Evolutionary conservation across 2,797 vertebrate species (phyloP).

Genomic region (Anomalospiza imberbis): DNA sequence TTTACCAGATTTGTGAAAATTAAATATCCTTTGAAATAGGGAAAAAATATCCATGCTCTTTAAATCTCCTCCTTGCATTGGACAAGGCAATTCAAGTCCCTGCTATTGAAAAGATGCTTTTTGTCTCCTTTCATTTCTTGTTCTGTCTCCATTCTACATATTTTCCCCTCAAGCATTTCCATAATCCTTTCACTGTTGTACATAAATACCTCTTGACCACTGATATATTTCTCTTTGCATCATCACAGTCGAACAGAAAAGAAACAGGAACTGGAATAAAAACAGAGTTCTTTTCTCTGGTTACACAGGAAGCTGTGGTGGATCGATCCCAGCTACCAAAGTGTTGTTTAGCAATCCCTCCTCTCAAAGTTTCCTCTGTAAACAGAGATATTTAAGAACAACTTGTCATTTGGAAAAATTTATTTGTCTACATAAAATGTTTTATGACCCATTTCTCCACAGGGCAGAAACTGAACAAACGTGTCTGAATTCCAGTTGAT

Average conservation of each 20-base stretch:
- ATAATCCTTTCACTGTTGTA: not conserved
- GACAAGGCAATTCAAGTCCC: not conserved
- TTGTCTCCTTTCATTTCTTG: not conserved
- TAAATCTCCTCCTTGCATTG: not conserved
- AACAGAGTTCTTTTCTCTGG: not conserved
- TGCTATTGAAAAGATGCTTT: not conserved
- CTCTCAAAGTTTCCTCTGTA: constrained; percentile 8
- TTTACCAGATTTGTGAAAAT: not conserved
- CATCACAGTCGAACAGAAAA: not conserved
- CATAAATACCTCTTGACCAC: not conserved
- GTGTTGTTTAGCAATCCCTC: not conserved
- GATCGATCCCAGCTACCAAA: not conserved
- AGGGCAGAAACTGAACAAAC: not conserved
- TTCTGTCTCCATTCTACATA: not conserved
- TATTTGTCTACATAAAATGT: not conserved
- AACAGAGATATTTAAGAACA: not conserved
- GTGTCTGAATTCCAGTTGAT: not conserved
- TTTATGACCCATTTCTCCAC: constrained; percentile 15
- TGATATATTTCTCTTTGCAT: not conserved
- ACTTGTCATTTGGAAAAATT: constrained; percentile 26
- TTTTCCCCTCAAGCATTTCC: not conserved
- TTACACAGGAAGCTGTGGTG: not conserved
- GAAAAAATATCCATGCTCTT: not conserved
- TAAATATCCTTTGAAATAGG: not conserved
- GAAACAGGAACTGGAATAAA: not conserved